Evolutionary conservation across 2,888 invertebrate species (phyloP).

Genomic region (Drosophila mettleri): DNA sequence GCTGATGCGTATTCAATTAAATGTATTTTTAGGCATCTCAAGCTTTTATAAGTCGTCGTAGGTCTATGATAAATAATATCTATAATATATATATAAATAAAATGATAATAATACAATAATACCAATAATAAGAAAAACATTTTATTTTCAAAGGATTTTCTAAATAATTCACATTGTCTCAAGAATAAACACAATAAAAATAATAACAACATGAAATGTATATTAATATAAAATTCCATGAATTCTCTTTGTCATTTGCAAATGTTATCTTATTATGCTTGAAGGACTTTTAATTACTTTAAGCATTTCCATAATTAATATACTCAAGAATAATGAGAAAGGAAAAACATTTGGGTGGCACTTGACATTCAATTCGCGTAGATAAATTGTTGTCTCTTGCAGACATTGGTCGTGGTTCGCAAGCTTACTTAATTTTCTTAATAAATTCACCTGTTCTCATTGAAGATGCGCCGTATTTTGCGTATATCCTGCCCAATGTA

Average conservation of each 20-base stretch:
- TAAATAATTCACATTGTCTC: no score
- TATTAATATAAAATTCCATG: not conserved
- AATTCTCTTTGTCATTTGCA: not conserved
- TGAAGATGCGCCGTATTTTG: not conserved
- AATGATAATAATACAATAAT: no score
- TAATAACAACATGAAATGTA: not conserved
- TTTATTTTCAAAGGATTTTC: no score
- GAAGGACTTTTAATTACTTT: conserved; percentile 8
- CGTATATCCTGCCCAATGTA: conserved; percentile 33
- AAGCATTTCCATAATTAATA: conserved; percentile 23
- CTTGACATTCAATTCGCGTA: conserved; percentile 32
- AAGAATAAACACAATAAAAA: no score
- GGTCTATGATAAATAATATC: no score
- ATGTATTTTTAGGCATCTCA: no score
- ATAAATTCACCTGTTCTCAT: conserved; percentile 47
- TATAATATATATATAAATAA: no score
- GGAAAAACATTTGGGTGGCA: conserved; percentile 19
- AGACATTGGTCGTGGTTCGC: conserved; percentile 7
- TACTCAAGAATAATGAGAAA: conserved; percentile 4
- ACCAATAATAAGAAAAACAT: no score
- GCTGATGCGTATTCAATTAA: no score
- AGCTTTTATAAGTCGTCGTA: no score
- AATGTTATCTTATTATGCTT: conserved; percentile 1
- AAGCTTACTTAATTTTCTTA: conserved; percentile 38
- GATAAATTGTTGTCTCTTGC: conserved; percentile 27